Evolutionary conservation across 1,140 invertebrate genomes (phyloP).

Genomic region (Drosophila varians): DNA sequence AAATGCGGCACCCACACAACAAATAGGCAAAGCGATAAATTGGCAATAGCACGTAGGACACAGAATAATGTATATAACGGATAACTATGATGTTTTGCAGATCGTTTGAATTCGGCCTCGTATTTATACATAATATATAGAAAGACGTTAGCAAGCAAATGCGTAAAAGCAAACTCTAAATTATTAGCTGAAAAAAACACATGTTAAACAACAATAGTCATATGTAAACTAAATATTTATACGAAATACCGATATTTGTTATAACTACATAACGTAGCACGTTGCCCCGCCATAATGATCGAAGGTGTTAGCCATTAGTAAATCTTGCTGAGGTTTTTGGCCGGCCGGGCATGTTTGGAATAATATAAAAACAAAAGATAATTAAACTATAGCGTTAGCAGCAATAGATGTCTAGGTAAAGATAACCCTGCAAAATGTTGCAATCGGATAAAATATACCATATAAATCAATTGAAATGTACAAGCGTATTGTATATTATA

Average conservation of each 20-base stretch:
- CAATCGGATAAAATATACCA: conserved; percentile 57
- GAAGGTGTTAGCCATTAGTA: conserved; percentile 45
- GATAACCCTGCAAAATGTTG: conserved; percentile 53
- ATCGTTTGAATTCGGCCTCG: conserved; percentile 43
- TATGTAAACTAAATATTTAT: conserved; percentile 58
- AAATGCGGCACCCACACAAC: background rate
- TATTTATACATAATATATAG: conserved; percentile 52
- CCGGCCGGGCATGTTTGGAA: conserved; percentile 34
- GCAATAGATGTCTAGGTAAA: conserved; percentile 77
- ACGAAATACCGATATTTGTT: conserved; percentile 58
- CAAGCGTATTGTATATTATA: conserved; percentile 68
- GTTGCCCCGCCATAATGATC: conserved; percentile 53
- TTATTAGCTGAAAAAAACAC: conserved; percentile 67
- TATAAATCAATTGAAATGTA: conserved; percentile 44
- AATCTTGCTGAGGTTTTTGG: conserved; percentile 41
- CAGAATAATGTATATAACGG: conserved; percentile 53
- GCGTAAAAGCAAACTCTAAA: conserved; percentile 63
- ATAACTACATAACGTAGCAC: conserved; percentile 49
- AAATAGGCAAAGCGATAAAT: conserved; percentile 20
- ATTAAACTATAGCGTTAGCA: conserved; percentile 63
- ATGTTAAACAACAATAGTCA: conserved; percentile 70
- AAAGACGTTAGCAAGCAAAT: conserved; percentile 67
- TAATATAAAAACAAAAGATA: conserved; percentile 21
- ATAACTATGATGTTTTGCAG: conserved; percentile 44
- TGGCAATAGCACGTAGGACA: conserved; percentile 43